Base-by-base conservation (phyloP, 2,797 vertebrate genomes). In the Gymnoscopelus braueri region DNA sequence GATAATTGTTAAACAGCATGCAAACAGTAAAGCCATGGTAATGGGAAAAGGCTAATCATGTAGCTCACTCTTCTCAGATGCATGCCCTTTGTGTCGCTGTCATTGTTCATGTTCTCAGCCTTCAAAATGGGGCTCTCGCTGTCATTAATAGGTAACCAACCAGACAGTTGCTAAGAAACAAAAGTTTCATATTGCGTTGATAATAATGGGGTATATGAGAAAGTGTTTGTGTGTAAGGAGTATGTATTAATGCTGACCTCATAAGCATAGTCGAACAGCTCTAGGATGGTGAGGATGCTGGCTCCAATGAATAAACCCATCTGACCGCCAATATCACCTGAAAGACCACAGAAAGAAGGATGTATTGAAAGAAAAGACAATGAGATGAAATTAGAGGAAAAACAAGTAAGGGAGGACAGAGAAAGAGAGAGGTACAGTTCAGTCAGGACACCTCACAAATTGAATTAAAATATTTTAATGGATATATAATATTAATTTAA, bases 301-400 rank as follows among this genome's bases (percentile, higher is more conserved):
- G 97, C 97, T 81, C 97, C 97, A 54, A 99, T 96, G 80, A 99
- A 99, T 54, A 99, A 83, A 78, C 97, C 97, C 97, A 99, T 99
- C 92, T 98, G 97, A 73, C 97, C 97, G 1, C 97, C 97, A 62
- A 99, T 98, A 72, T 99, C 97, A 88, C 97, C 97, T 98, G 82
- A 15, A 73, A 1, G 50, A 57, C 4, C 14, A 62, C 50, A 32
- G 51, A 8, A 56, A 26, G 4, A 59, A 53, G 29, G 5, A 63
- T n/a, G 52, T 12, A 15, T 1, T 52, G 19, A 39, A 44, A 57
- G 61, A 57, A 15, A n/a, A 15, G 47, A 48, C 3, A 2, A 12
- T 3, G n/a, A 15, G 4, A 19, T 39, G 32, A 26, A 11, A 13
- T 9, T 11, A n/a, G 64, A 57, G 5, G 15, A 13, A 63, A 48